A percentile compares a stretch with the other conserved stretches of the same genome.
phyloP scores from a whole-genome alignment of 2,113 vertebrate species.

The Sebastes schlegelii region DNA sequence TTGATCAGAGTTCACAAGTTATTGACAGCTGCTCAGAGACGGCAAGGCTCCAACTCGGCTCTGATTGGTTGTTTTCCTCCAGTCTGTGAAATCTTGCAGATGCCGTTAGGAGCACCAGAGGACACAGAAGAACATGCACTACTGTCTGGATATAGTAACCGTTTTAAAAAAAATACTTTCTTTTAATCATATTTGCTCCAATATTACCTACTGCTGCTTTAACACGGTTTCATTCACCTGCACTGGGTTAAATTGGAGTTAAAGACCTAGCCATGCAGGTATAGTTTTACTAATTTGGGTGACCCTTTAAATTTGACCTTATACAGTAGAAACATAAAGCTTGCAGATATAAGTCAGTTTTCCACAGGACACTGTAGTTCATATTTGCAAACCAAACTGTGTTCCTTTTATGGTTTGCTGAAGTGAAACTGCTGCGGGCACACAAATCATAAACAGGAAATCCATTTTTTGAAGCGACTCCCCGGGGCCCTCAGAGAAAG shows the following conservation, averaged over 20 bases:
- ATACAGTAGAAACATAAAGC: background rate
- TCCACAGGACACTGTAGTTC: background rate
- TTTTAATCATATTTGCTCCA: too few species aligned
- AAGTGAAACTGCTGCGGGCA: conserved; percentile 40
- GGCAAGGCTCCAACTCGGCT: too few species aligned
- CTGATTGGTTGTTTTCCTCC: too few species aligned
- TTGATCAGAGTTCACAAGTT: too few species aligned
- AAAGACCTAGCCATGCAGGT: background rate
- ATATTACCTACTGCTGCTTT: background rate
- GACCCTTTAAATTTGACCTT: background rate
- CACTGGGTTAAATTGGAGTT: too few species aligned
- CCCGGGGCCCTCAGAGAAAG: background rate
- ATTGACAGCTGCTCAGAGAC: too few species aligned
- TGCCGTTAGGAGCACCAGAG: too few species aligned
- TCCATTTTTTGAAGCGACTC: conserved; percentile 17
- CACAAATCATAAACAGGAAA: conserved; percentile 58
- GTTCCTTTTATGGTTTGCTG: background rate
- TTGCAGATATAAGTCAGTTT: background rate
- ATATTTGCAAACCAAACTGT: conserved; percentile 9
- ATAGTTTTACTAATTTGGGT: background rate
- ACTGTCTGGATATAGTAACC: too few species aligned
- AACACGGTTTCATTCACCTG: background rate
- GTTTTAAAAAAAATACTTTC: too few species aligned
- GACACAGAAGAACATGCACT: too few species aligned
- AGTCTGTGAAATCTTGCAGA: too few species aligned